Evolutionary conservation across 2,113 vertebrate genomes (phyloP), one percentile per base, ranked within the genome.

Genomic region (Forbesichthys agassizii): DNA sequence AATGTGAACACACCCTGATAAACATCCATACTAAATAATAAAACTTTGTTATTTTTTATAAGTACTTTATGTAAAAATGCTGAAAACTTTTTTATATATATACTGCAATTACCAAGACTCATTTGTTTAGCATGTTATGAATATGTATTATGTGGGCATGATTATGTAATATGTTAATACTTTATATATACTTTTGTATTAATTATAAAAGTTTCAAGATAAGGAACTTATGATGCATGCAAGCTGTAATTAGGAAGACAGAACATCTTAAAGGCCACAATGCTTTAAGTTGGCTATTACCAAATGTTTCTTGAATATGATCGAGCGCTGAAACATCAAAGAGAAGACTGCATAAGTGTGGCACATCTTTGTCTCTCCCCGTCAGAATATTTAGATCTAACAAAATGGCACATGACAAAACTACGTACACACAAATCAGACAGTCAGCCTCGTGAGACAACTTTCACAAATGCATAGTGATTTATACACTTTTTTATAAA

Each of bases 81-180:
- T 42, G 7, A 42, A 42, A 7, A 42, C 71, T 63, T 59, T 57
- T 68, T 73, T 20, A 55, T 55, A 61, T 68, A 9, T 59, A 66
- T 57, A 46, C 48, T 18, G 14, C 16, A 65, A 49, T 14, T 46
- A 56, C 6, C 8, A 12, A 46, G 48, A 48, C 10, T 46, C 16
- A 62, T 68, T 64, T 5, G 63, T 59, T 77, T 69, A n/a, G 27
- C 63, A 4, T 73, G 58, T 54, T 55, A 72, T 74, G 72, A 61
- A 48, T 12, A 5, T 72, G 61, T 62, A 10, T 42, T 2, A n/a
- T 0, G 0, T 54, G 6, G 1, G 16, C 18, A 4, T 8, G 49
- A 62, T 69, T 33, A 53, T 20, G 59, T 60, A 51, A 51, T 16
- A 58, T 63, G 67, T 58, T 68, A 27, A 13, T 53, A 2, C 13